phyloP scores from a whole-genome alignment of 2,113 vertebrate species.

The Theristicus caerulescens region DNA sequence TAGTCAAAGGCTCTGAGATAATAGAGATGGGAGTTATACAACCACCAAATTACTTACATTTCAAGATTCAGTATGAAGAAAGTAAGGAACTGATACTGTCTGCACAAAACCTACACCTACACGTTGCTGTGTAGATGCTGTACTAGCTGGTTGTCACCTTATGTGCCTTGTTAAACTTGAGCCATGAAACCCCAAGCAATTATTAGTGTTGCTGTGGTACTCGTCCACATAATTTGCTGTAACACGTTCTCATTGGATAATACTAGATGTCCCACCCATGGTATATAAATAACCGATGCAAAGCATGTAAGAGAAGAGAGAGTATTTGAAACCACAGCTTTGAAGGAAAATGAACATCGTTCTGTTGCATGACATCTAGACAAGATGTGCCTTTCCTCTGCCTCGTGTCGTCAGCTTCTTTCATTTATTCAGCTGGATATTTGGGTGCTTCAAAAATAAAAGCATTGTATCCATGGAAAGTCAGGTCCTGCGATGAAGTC shows the following conservation, averaged over 20 bases:
- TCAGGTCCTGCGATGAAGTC: not conserved
- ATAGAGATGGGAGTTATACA: not conserved
- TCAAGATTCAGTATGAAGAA: not conserved
- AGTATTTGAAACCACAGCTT: not conserved
- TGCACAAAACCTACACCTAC: not conserved
- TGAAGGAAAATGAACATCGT: not conserved
- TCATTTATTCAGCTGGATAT: not conserved
- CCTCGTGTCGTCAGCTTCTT: not conserved
- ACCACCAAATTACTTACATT: not conserved
- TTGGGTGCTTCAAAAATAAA: not conserved
- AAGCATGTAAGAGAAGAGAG: not conserved
- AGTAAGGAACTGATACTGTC: not conserved
- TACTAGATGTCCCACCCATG: not conserved
- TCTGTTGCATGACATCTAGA: not conserved
- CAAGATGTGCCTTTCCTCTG: not conserved
- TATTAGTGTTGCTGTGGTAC: not conserved
- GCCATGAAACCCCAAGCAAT: constrained; percentile 7
- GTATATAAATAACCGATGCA: not conserved
- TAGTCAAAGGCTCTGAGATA: not conserved
- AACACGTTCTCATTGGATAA: not conserved
- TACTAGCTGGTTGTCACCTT: not conserved
- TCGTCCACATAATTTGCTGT: rapidly evolving
- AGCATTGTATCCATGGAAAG: not conserved
- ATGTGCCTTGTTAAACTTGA: not conserved
- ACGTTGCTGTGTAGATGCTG: not conserved